Evolutionary conservation across 2,797 vertebrate genomes (phyloP).

Genomic region (Sphenodon punctatus): DNA sequence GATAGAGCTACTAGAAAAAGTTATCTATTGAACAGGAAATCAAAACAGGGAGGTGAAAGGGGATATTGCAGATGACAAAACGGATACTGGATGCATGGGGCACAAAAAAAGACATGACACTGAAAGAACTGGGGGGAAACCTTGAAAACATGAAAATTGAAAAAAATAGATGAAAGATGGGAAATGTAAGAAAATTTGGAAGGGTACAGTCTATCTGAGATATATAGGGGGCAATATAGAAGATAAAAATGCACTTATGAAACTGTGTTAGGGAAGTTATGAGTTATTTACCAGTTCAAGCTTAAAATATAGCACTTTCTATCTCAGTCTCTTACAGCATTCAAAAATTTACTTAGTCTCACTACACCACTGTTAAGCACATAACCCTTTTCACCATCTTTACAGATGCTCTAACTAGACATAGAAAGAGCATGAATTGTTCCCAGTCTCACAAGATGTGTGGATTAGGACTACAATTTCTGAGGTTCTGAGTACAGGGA

Average conservation of each 20-base stretch:
- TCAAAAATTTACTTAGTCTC: background rate
- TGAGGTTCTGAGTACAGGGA: too few relatives aligned
- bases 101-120: background rate
- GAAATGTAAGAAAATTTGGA: too few relatives aligned
- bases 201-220: too few relatives aligned
- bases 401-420: background rate
- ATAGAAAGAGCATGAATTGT: background rate
- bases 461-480: too few relatives aligned
- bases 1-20: background rate
- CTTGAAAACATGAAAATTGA: too few relatives aligned
- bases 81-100: background rate
- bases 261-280: too few relatives aligned
- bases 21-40: background rate
- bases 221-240: too few relatives aligned
- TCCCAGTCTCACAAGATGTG: background rate
- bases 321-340: background rate
- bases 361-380: background rate
- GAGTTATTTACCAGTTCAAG: too few relatives aligned
- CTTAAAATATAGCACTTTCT: background rate
- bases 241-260: too few relatives aligned
- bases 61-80: background rate
- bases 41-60: background rate
- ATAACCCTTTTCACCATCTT: background rate
- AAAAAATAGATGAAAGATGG: too few relatives aligned
- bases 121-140: too few relatives aligned